Conservation (phyloP, 2,113 vertebrate species). For the Gambusia affinis region DNA sequence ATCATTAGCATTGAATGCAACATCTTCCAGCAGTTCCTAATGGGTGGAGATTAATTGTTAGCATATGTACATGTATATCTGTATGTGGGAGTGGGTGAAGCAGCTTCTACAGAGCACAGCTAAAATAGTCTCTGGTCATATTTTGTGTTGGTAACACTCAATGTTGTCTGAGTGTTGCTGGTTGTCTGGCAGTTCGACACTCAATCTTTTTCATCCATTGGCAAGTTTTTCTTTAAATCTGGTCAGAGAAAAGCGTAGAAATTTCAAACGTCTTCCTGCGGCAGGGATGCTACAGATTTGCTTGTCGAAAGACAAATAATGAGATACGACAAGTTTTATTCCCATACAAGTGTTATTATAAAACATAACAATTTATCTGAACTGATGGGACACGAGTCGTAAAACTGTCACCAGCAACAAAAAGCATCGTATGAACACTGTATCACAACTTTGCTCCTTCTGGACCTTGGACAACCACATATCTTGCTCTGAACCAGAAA, state of each 20-base stretch:
- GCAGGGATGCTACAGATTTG: not conserved
- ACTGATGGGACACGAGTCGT: no score
- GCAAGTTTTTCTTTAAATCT: not conserved
- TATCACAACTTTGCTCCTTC: not conserved
- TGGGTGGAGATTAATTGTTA: constrained; percentile 3
- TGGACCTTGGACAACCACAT: not conserved
- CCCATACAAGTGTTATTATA: no score
- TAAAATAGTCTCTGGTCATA: constrained; percentile 16
- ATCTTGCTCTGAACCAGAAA: not conserved
- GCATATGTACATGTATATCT: constrained; percentile 7
- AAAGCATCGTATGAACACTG: not conserved
- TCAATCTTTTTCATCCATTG: not conserved
- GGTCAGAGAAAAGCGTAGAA: not conserved
- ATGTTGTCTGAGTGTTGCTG: not conserved
- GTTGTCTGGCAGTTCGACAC: not conserved
- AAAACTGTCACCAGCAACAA: not conserved
- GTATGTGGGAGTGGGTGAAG: constrained; percentile 6
- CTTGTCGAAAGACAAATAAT: not conserved
- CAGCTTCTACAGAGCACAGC: not conserved
- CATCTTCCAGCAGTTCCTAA: constrained; percentile 48
- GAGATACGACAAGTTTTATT: no score
- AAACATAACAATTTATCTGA: no score
- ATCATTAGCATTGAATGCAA: constrained; percentile 37
- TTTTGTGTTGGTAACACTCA: not conserved
- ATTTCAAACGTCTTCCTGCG: not conserved